Base-by-base conservation (phyloP, 2,797 vertebrate genomes). In the Micropoecilia bifurca region DNA sequence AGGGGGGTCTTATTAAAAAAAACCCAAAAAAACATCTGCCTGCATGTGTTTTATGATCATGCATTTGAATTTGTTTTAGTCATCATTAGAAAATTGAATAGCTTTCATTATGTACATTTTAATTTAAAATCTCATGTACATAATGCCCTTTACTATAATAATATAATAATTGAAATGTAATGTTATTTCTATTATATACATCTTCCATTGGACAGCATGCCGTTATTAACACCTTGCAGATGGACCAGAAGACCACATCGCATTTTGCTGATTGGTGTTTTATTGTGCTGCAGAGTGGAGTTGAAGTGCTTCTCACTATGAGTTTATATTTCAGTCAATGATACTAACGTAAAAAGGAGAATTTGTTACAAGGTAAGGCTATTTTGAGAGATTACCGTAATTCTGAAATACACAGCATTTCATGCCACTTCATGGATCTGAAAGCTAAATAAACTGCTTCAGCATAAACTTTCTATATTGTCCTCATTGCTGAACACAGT, bases 401-500 rank as follows among this genome's bases (percentile, higher is more conserved):
- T 83, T 89, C 85, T 91, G 80, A 89, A 93, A 92, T 87, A 88
- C 90, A 84, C 85, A 82, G 78, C 76, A 57, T 82, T 74, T 90
- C 82, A 85, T 81, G 84, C 87, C 33, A 75, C 75, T 89, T 91
- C 87, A 91, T 93, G 81, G 89, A 93, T 91, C 81, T 90, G 92
- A 90, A 88, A 93, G 87, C 89, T 84, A 86, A 90, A 83, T 88
- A 83, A 43, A 43, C 83, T 92, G 87, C 87, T 88, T 95, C 95
- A 95, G 95, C 92, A 93, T 96, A 92, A 95, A 95, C 90, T 89
- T 92, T 93, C 93, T 83, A 92, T 94, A 91, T 93, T 66, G 80
- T 78, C 85, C 78, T 84, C 55, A 72, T 84, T 74, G 84, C 80
- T 84, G 80, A 71, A 48, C 86, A 83, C 74, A 83, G 77, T 57